Base-by-base conservation (phyloP, 2,888 invertebrate species). In the Scrobipalpa costella region DNA sequence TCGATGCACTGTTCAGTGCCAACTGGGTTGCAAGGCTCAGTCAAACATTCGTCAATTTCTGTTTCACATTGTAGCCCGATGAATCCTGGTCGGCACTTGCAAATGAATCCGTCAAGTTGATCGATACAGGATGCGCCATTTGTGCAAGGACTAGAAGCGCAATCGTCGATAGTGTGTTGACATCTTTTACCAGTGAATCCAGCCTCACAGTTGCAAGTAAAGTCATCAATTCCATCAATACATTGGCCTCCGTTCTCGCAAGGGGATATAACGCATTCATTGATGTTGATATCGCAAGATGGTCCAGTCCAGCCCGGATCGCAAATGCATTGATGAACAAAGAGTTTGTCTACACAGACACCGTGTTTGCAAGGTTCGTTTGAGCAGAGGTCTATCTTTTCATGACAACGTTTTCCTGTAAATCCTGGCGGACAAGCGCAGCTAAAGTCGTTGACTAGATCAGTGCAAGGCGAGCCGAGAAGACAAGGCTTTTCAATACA, bases 361-460 rank as follows among this genome's bases (percentile, higher is more conserved):
- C 98, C 98, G 80, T 99, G 98, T 75, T 96, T 94, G 85, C 99
- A 99, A 0, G 99, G 98, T 75, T 94, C 95, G 61, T 95, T 95
- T 0, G 95, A 93, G 80, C 99, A 99, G 1, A 99, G 92, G 78
- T 99, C 96, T 63, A 99, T 96, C 81, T 99, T 99, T 72, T 96
- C 95, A 74, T 99, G 97, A 77, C 99, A 99, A 44, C 98, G 94
- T 85, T 98, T 98, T 47, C 99, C 99, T 11, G 96, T 95, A 79
- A 98, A 99, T 44, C 99, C 99, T 47, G 96, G 93, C 6, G 98
- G 97, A 85, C 99, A 99, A 8, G 95, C 92, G 78, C 99, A 99
- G 70, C 93, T 95, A 83, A 98, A 99, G 83, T 99, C 99, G 68
- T 97, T 97, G 0, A 99, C 95, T 71, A 98, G 92, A 85, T 99